phyloP scores from a whole-genome alignment of 2,888 invertebrate genomes.

The Tineola bisselliella region DNA sequence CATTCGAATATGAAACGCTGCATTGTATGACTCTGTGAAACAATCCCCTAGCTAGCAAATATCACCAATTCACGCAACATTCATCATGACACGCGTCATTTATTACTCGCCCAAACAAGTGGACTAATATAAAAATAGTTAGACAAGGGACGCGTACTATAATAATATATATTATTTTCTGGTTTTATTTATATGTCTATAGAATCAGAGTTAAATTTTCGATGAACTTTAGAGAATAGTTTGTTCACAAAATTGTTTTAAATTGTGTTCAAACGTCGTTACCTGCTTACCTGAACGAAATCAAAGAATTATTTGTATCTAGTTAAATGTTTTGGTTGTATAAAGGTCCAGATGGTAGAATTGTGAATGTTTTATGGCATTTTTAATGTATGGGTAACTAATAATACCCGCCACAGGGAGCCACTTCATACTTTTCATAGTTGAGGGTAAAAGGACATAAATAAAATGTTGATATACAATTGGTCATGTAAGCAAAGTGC shows the following conservation, averaged over 20 bases:
- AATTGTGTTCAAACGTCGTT: no score
- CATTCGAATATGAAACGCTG: not conserved
- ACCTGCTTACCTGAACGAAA: not conserved
- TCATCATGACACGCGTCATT: conserved; percentile 5
- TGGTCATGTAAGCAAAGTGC: no score
- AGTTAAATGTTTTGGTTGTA: not conserved
- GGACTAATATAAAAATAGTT: conserved; percentile 3
- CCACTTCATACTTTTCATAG: no score
- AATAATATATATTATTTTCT: no score
- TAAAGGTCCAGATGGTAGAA: not conserved
- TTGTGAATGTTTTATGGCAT: conserved; percentile 1
- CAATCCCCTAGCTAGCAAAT: not conserved
- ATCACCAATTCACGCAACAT: not conserved
- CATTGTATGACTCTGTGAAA: not conserved
- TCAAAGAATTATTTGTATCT: not conserved
- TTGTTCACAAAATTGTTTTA: no score
- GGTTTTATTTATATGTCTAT: no score
- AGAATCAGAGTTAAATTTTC: no score
- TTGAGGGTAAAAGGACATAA: no score
- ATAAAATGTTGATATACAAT: no score
- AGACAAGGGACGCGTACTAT: not conserved
- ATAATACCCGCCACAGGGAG: not conserved
- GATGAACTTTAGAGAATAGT: no score
- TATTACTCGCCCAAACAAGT: not conserved
- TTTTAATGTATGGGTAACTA: not conserved